Evolutionary conservation across 2,113 vertebrate genomes (phyloP), one percentile per base, ranked within the genome.

Genomic region (Drymodes brunneopygia): DNA sequence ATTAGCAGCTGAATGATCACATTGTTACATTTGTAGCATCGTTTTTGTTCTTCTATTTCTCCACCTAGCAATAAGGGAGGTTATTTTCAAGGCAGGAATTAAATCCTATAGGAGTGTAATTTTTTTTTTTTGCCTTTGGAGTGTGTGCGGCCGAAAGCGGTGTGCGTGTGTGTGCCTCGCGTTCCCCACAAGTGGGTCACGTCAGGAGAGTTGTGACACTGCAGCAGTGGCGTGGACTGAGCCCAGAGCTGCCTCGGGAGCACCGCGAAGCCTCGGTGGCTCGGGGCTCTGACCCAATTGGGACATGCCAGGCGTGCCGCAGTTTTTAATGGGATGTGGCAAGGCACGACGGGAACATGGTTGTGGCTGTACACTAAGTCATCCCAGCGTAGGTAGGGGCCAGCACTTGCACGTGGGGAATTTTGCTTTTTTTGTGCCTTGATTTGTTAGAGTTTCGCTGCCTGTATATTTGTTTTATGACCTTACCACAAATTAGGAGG

Each of bases 301-400:
- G 88, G 92, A 88, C 92, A 82, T 14, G 82, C 50, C 50, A 27
- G 85, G 85, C 66, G 3, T 94, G 94, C 95, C 86, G 88, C 90
- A 90, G 0, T 72, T 90, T 72, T 66, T 80, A 85, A 72, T 82
- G 85, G 45, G 66, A 19, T 38, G 85, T 11, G 15, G 95, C 92
- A 57, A 61, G 66, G 94, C 85, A 82, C 1, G 10, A 33, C 12
- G 94, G 93, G 88, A 92, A 10, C 58, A 28, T 18, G 62, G 74
- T 61, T 82, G 28, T 75, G 47, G 58, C 82, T 70, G 42, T 64
- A 6, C 66, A n/a, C 36, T 47, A 40, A 54, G 79, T 85, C 67
- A 31, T 87, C 71, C 61, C 40, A 2, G 58, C 5, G 9, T 85
- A 40, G 62, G 85, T 16, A 33, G 75, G 40, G 44, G 31, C 35